Percentiles rank a stretch among this genome's conserved stretches.
These are phyloP conservation scores for Cichlasoma orientale DNA, from an alignment of 2,797 vertebrate genomes.

Conservation along the genomic window DNA sequence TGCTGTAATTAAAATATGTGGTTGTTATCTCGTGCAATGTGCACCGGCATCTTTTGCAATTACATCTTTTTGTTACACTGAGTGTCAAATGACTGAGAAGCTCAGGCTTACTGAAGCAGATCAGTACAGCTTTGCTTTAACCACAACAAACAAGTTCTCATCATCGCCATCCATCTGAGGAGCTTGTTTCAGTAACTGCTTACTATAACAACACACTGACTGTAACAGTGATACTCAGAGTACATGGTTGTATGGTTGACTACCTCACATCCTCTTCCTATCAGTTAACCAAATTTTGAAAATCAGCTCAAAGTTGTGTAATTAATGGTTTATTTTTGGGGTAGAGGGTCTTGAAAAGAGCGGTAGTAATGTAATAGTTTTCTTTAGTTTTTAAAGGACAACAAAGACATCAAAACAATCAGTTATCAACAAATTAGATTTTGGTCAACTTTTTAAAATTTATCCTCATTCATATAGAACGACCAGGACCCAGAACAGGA, in stretches of 20 bases:
- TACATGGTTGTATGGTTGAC: neutral
- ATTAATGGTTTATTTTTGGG: neutral
- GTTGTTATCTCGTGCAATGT: neutral
- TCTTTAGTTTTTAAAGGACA: neutral
- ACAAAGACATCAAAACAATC: neutral
- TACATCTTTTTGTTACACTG: neutral
- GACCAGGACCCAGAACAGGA: neutral
- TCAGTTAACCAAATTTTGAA: neutral
- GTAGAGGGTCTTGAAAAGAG: neutral
- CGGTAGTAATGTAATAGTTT: rapidly evolving
- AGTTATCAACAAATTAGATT: neutral
- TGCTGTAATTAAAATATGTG: neutral
- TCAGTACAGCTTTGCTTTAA: neutral
- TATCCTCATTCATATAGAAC: neutral
- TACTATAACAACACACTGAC: slow-evolving; percentile 17
- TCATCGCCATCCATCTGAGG: neutral
- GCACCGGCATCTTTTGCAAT: neutral
- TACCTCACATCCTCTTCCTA: neutral
- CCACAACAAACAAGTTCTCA: neutral
- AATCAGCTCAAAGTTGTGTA: neutral
- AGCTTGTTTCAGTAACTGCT: slow-evolving; percentile 3
- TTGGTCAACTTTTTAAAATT: neutral
- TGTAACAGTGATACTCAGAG: slow-evolving; percentile 18
- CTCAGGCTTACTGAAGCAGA: neutral
- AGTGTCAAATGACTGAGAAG: neutral